Conservation (phyloP, 2,888 invertebrate genomes). For the Cephus pygmeus region DNA sequence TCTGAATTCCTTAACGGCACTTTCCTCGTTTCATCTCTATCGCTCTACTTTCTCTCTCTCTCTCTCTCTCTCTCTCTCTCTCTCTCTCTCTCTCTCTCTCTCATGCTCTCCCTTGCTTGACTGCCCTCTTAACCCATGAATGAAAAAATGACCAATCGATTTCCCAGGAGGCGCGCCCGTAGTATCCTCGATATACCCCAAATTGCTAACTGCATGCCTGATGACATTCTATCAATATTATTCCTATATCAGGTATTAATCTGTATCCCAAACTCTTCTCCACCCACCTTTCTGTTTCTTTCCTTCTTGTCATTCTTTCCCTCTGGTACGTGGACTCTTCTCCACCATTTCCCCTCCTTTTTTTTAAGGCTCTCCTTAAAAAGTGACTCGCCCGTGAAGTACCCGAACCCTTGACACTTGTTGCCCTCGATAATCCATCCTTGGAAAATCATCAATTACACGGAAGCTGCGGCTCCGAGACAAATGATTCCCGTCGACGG, state of each 20-base stretch:
- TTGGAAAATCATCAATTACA: conserved; percentile 18
- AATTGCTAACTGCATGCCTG: conserved; percentile 27
- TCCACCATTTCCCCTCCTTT: background rate
- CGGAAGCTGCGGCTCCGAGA: conserved; percentile 1
- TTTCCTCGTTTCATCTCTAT: background rate
- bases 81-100: conserved; percentile 7
- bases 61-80: conserved; percentile 9
- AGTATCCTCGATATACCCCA: conserved; percentile 26
- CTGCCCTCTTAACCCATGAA: conserved; percentile 33
- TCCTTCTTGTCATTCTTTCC: too few relatives aligned
- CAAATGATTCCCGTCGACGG: background rate
- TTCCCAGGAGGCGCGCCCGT: conserved; percentile 20
- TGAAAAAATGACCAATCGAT: conserved; percentile 50
- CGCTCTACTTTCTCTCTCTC: conserved; percentile 12
- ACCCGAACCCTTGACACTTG: conserved; percentile 31
- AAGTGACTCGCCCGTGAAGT: background rate
- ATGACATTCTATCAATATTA: background rate
- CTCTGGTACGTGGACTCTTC: background rate
- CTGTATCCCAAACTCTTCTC: background rate
- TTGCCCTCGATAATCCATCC: conserved; percentile 34
- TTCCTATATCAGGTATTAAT: background rate
- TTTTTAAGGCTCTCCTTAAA: background rate
- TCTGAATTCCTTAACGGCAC: conserved; percentile 8
- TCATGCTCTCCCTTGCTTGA: conserved; percentile 1
- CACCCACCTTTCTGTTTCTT: too few relatives aligned